Base-by-base conservation (phyloP, 2,113 vertebrate species). In the Caranx melampygus region DNA sequence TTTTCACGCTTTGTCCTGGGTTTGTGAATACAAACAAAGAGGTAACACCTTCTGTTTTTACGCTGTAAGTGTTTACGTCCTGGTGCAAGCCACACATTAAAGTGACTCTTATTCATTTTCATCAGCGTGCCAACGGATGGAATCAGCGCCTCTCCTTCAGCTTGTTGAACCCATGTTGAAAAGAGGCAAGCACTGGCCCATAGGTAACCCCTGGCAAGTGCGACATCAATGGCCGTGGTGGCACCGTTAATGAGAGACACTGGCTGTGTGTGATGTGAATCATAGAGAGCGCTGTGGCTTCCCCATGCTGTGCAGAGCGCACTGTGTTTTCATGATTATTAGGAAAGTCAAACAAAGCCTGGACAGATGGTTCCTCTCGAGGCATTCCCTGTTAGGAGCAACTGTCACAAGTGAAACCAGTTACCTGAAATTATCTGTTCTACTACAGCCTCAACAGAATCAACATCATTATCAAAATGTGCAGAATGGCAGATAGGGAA, bases 281-380 rank as follows among this genome's bases (percentile, higher is more conserved):
- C 86, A 87, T 16, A 81, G 82, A 71, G 83, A 73, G 44, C 54
- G 44, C 78, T 66, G 54, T 18, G 59, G 81, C 57, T 49, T 65
- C 51, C 40, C 69, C 74, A 66, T 35, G 72, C 89, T 70, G 83
- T 14, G 74, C 83, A 13, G 33, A 60, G 59, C 58, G 9, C 65
- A 49, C 78, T 16, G 71, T 47, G 40, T 76, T 89, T 91, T 90
- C 89, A 87, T 91, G 90, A 88, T 90, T 90, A 87, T 90, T 79
- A 86, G 72, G 67, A 75, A 70, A 91, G 82, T 67, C 33, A 42
- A 83, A 63, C 84, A 86, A 75, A 35, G 67, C 80, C 72, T 33
- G 75, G 79, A 63, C 92, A 92, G 92, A 92, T 91, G 93, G 82
- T 79, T 91, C 79, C 88, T 90, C 92, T 83, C 59, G 88, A 90